phyloP scores from a whole-genome alignment of 2,113 vertebrate genomes.

The Oncorhynchus mykiss region DNA sequence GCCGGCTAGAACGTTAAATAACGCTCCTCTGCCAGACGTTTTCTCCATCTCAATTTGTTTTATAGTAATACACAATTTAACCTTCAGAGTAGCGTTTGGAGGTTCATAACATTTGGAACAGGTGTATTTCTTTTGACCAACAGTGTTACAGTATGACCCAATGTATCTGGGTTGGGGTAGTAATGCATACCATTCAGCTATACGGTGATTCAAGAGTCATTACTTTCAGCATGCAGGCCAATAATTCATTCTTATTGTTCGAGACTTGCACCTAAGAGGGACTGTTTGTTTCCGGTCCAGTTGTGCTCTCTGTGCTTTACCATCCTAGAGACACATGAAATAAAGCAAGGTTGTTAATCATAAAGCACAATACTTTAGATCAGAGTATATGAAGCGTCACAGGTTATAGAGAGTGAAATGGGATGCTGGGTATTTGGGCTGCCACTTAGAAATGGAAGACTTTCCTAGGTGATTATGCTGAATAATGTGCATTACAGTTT shows the following conservation, averaged over 20 bases:
- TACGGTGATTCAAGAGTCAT: conserved; percentile 69
- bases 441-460: conserved; percentile 35
- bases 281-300: conserved; percentile 61
- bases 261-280: conserved; percentile 46
- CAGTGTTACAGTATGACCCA: conserved; percentile 76
- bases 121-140: conserved; percentile 81
- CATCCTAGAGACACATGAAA: conserved; percentile 40
- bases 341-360: conserved; percentile 54
- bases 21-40: conserved; percentile 65
- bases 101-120: conserved; percentile 78
- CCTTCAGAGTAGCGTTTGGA: conserved; percentile 79
- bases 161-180: conserved; percentile 80
- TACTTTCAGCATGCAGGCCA: conserved; percentile 54
- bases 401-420: conserved; percentile 65
- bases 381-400: conserved; percentile 53
- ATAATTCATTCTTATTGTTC: conserved; percentile 74
- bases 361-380: conserved; percentile 33
- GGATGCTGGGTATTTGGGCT: conserved; percentile 40
- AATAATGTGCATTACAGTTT: conserved; percentile 38
- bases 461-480: conserved; percentile 37
- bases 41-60: conserved; percentile 81
- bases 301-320: conserved; percentile 49
- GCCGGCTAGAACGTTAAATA: conserved; percentile 75
- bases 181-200: conserved; percentile 79
- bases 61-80: conserved; percentile 82